Percentiles rank a stretch among this genome's conserved stretches.
Conservation (phyloP, 2,888 invertebrate genomes). For the Xylophagus ater region DNA sequence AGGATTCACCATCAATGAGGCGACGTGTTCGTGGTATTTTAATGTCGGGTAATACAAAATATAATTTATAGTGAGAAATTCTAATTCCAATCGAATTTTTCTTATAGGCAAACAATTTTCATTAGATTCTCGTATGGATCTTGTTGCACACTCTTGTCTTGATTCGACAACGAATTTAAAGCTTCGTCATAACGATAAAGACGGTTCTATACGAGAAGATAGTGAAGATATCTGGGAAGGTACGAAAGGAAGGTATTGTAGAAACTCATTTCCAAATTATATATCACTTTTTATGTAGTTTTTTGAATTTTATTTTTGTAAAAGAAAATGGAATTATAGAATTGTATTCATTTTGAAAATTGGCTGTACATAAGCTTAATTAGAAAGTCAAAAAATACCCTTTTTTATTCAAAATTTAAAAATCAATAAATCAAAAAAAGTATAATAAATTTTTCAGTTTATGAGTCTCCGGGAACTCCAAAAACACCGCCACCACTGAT, state of each 20-base stretch:
- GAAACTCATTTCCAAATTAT: conserved; percentile 9
- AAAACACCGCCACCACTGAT: conserved; percentile 20
- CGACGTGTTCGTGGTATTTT: conserved; percentile 77
- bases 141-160: conserved; percentile 58
- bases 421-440: neutral
- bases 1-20: conserved; percentile 58
- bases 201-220: conserved; percentile 29
- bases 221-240: conserved; percentile 38
- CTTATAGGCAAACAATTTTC: conserved; percentile 63
- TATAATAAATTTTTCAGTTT: conserved; percentile 19
- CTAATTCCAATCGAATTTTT: neutral
- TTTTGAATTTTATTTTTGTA: neutral
- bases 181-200: conserved; percentile 12
- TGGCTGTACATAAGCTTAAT: conserved; percentile 8
- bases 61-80: neutral
- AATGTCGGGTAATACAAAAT: conserved; percentile 52
- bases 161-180: conserved; percentile 36
- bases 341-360: conserved; percentile 1
- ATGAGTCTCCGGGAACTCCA: conserved; percentile 22
- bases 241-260: conserved; percentile 40
- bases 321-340: neutral
- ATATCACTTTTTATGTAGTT: neutral
- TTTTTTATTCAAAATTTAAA: neutral
- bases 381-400: neutral
- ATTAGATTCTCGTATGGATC: conserved; percentile 80